phyloP scores from a whole-genome alignment of 2,888 invertebrate species.

The Eurytoma adleriae region DNA sequence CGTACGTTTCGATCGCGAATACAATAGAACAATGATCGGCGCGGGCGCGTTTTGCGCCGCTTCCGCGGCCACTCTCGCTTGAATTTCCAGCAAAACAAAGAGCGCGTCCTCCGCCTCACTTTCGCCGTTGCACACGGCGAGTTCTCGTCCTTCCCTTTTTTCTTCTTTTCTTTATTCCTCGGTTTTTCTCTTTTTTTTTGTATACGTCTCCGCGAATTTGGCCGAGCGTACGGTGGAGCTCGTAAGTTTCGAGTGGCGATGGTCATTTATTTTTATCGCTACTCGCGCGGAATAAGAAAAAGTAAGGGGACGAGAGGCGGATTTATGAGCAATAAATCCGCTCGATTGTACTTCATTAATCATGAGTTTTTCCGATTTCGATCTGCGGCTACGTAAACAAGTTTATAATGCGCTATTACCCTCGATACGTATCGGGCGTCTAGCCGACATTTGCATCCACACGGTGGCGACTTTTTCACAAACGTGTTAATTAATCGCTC shows the following conservation, averaged over 20 bases:
- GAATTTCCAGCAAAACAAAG: slow-evolving; percentile 45
- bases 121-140: slow-evolving; percentile 1
- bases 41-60: slow-evolving; percentile 31
- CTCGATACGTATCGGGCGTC: background rate
- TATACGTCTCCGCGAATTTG: too few species aligned
- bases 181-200: background rate
- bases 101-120: slow-evolving; percentile 21
- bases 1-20: slow-evolving; percentile 44
- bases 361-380: slow-evolving; percentile 44
- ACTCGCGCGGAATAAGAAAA: background rate
- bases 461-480: background rate
- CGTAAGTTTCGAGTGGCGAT: slow-evolving; percentile 21
- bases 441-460: background rate
- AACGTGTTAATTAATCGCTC: slow-evolving; percentile 3
- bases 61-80: background rate
- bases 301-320: background rate
- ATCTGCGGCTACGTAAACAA: slow-evolving; percentile 36
- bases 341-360: slow-evolving; percentile 50
- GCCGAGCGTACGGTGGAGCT: background rate
- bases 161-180: too few species aligned
- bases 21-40: slow-evolving; percentile 58
- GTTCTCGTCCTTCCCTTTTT: background rate
- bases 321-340: slow-evolving; percentile 52
- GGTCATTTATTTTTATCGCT: background rate
- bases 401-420: slow-evolving; percentile 20